Evolutionary conservation across 2,888 invertebrate species (phyloP), one percentile per base, ranked within the genome.

Genomic region (Mythimna lalbum): DNA sequence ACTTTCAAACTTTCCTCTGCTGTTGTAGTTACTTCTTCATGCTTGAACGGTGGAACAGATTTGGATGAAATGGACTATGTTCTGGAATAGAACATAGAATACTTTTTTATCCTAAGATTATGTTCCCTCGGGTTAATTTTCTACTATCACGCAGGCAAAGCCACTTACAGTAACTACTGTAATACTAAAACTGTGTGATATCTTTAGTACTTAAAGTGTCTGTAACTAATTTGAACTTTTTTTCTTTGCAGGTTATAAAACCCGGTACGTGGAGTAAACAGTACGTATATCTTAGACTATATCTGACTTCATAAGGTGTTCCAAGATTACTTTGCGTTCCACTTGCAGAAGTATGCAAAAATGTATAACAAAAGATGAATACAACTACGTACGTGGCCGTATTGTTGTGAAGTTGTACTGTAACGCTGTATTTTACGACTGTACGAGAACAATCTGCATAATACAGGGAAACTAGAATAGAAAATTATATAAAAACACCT

Each of bases 201-300:
- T 61, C 17, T 53, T 3, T 10, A 17, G 14, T 60, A 43, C 57
- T 31, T 23, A 49, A 49, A 62, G 17, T 27, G 49, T 53, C 4
- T 33, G 10, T 43, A 39, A 74, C 63, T 69, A 65, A 78, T 73
- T 43, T 49, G 5, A 66, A 62, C 43, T 61, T 63, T 67, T 62
- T 36, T 72, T 66, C 49, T 53, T 82, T 81, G 4, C 83, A 83
- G 82, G 55, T 73, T 63, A 59, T 49, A 64, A 69, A 65, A 52
- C 53, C 39, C 57, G 78, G 75, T 75, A 63, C 50, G 83, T 81
- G 73, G 21, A 62, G 36, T 49, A 59, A 49, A 56, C 49, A 66
- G 83, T 80, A 80, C 39, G 80, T 82, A 77, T 72, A 62, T 27
- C 27, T 64, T 39, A 36, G 12, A 64, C 5, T 6, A 49, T 60